A percentile compares a stretch with the other conserved stretches of the same genome.
Evolutionary conservation across 2,113 vertebrate species (phyloP).

Genomic region (Grammomys dolichurus): DNA sequence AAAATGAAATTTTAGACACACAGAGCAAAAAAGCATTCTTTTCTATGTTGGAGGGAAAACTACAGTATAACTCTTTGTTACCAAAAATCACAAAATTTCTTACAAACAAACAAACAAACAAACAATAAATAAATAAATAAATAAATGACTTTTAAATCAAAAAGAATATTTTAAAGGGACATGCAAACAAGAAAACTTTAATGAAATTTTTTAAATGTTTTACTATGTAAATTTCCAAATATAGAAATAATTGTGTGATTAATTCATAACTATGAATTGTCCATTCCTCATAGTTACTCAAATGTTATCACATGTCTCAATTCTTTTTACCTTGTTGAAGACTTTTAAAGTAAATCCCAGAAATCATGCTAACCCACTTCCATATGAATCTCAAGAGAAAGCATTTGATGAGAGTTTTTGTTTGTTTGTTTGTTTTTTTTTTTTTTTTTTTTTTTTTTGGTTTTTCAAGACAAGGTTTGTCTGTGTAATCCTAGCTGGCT

Average conservation of each 20-base stretch:
- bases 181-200: conserved; percentile 42
- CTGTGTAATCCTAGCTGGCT: not conserved
- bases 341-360: conserved; percentile 17
- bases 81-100: not conserved
- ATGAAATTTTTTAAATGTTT: not conserved
- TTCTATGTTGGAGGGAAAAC: not conserved
- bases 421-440: too few relatives aligned
- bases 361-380: not conserved
- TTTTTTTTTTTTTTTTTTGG: too few relatives aligned
- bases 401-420: not conserved
- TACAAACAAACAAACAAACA: not conserved
- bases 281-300: not conserved
- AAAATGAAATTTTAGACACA: conserved; percentile 19
- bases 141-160: conserved; percentile 31
- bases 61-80: not conserved
- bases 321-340: not conserved
- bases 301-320: not conserved
- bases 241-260: not conserved
- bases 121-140: not conserved
- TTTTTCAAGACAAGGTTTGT: not conserved
- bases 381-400: not conserved
- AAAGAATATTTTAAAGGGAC: conserved; percentile 20
- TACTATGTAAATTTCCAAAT: conserved; percentile 23
- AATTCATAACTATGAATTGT: not conserved
- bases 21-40: not conserved